Conservation (phyloP, 2,888 invertebrate species). For the Eupithecia subumbrata region DNA sequence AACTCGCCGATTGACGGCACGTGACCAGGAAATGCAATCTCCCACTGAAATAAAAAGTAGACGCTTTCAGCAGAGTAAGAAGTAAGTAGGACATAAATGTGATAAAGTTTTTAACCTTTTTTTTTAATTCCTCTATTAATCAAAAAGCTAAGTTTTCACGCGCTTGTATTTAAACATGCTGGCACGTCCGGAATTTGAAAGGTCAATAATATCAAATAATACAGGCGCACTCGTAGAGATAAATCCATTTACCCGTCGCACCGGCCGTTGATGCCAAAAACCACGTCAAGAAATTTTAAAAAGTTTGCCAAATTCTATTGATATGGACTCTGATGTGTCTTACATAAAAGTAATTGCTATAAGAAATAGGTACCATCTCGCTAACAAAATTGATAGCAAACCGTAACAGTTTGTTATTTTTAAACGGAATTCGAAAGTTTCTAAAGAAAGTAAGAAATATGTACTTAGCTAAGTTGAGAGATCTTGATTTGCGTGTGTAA, state of each 20-base stretch:
- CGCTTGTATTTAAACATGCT: background rate
- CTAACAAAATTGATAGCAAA: too few species aligned
- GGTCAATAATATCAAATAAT: background rate
- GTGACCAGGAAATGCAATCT: constrained; percentile 13
- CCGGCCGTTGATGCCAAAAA: background rate
- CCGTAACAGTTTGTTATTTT: too few species aligned
- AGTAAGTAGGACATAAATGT: background rate
- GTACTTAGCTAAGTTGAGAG: too few species aligned
- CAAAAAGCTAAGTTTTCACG: background rate
- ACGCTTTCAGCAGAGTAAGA: background rate
- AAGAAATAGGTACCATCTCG: too few species aligned
- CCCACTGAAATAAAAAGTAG: background rate
- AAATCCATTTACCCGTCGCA: background rate
- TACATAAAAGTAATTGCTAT: background rate
- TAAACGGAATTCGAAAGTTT: too few species aligned
- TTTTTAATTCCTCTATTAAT: background rate
- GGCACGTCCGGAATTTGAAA: background rate
- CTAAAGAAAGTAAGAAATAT: too few species aligned
- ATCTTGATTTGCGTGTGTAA: background rate
- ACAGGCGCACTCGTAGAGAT: background rate
- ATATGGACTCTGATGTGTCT: background rate
- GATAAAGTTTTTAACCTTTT: background rate
- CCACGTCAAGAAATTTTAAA: background rate
- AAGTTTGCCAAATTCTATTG: background rate
- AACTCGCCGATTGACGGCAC: background rate